Base-by-base conservation (phyloP, 2,888 invertebrate species). In the Drosophila subquinaria region DNA sequence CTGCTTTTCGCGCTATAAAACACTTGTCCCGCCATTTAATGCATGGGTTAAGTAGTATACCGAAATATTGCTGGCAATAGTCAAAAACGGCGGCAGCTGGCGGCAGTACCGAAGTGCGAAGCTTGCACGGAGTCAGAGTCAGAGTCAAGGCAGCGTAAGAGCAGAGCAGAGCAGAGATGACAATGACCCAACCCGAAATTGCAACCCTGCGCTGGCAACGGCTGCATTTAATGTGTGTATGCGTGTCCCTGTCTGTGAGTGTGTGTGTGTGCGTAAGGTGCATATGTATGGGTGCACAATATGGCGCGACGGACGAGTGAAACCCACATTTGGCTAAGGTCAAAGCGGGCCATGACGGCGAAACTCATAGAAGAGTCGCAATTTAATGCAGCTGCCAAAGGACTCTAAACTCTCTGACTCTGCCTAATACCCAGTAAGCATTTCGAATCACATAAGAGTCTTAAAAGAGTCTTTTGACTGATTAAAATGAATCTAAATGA, bases 1-100 rank as follows among this genome's bases (percentile, higher is more conserved):
- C 11, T 47, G 11, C 35, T 36, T 47, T 73, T 59, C 57, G 73
- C 61, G 60, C 76, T 73, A 75, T 73, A 73, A 74, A 78, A 73
- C 89, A 89, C 89, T 88, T 90, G 89, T 87, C 86, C 78, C 76
- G 85, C 77, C 87, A 88, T 89, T 89, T 83, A 90, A 80, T 87
- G 88, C 88, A 79, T 90, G 83, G 89, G 89, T 85, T 85, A 83
- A 85, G 80, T 78, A 90, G 90, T 90, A 90, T 89, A 89, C 90
- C 82, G 78, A 89, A 89, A 90, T 90, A 78, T 81, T 80, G 82
- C 79, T 71, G 85, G 75, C 73, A 69, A 74, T 71, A 61, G 64
- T 65, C 63, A 68, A 77, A 77, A 81, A 55, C 72, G 81, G 69
- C 76, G 77, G 73, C 82, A 87, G 89, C 88, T 84, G 89, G 73